These are phyloP conservation scores for Misgurnus anguillicaudatus DNA, from an alignment of 2,113 vertebrate genomes.

Conservation along the genomic window DNA sequence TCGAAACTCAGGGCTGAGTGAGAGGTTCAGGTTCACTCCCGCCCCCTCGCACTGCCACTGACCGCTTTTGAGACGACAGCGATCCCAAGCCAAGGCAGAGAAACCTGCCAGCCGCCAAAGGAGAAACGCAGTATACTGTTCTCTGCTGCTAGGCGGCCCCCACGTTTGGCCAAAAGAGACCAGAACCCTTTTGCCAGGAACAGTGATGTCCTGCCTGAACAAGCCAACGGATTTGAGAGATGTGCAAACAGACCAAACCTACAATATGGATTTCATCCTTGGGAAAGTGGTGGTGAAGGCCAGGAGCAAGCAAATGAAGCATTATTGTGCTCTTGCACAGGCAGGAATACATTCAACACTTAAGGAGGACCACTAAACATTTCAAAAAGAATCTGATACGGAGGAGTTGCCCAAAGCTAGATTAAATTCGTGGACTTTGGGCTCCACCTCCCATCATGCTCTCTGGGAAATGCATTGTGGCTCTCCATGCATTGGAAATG, in stretches of 20 bases:
- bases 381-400: slow-evolving; percentile 66
- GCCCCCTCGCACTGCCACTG: slow-evolving; percentile 69
- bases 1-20: slow-evolving; percentile 63
- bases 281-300: neutral
- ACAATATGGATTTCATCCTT: neutral
- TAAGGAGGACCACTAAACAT: slow-evolving; percentile 69
- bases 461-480: slow-evolving; percentile 65
- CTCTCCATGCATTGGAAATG: slow-evolving; percentile 64
- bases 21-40: slow-evolving; percentile 71
- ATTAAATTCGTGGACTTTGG: slow-evolving; percentile 31
- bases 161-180: slow-evolving; percentile 73
- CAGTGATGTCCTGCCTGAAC: slow-evolving; percentile 57
- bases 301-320: neutral
- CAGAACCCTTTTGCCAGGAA: slow-evolving; percentile 70
- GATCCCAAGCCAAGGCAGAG: slow-evolving; percentile 61
- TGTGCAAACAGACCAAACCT: no score
- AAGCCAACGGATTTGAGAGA: slow-evolving; percentile 6
- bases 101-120: slow-evolving; percentile 66
- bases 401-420: slow-evolving; percentile 60
- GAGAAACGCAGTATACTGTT: slow-evolving; percentile 68
- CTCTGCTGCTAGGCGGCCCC: slow-evolving; percentile 64
- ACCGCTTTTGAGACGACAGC: slow-evolving; percentile 72
- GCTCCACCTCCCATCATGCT: slow-evolving; percentile 63
- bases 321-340: slow-evolving; percentile 52
- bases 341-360: slow-evolving; percentile 64